Percentiles rank a stretch among this genome's conserved stretches.
phyloP scores from a whole-genome alignment of 2,113 vertebrate species.

The Salvelinus sp. region DNA sequence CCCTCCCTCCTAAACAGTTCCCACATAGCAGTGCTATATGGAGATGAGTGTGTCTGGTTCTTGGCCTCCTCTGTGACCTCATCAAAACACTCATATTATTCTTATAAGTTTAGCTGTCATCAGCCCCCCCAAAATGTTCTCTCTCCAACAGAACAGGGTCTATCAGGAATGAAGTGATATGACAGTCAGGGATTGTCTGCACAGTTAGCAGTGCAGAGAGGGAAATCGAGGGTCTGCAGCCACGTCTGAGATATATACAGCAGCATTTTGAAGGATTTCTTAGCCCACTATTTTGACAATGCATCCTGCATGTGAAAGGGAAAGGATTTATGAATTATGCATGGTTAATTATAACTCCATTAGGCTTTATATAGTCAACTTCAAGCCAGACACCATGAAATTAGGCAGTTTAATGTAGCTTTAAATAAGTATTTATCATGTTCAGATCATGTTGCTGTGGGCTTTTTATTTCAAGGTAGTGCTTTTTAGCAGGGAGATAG shows the following conservation, averaged over 20 bases:
- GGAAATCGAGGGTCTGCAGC: too few species aligned
- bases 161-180: background rate
- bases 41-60: background rate
- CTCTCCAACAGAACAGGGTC: constrained; percentile 1
- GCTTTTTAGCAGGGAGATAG: constrained; percentile 36
- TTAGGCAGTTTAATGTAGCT: constrained; percentile 67
- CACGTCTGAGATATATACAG: background rate
- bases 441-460: constrained; percentile 43
- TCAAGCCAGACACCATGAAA: constrained; percentile 65
- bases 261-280: constrained; percentile 33
- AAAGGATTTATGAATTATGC: constrained; percentile 61
- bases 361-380: constrained; percentile 70
- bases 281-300: constrained; percentile 46
- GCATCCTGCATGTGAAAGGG: constrained; percentile 37
- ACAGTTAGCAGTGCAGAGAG: background rate
- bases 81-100: constrained; percentile 10
- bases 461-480: constrained; percentile 16
- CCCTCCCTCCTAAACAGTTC: background rate
- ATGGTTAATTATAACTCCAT: constrained; percentile 64
- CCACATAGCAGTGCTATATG: background rate
- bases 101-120: constrained; percentile 10
- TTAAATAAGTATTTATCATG: constrained; percentile 69
- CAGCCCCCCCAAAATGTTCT: background rate
- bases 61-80: constrained; percentile 3
- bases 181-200: background rate